phyloP scores from a whole-genome alignment of 2,113 vertebrate genomes.

The Alces alces region DNA sequence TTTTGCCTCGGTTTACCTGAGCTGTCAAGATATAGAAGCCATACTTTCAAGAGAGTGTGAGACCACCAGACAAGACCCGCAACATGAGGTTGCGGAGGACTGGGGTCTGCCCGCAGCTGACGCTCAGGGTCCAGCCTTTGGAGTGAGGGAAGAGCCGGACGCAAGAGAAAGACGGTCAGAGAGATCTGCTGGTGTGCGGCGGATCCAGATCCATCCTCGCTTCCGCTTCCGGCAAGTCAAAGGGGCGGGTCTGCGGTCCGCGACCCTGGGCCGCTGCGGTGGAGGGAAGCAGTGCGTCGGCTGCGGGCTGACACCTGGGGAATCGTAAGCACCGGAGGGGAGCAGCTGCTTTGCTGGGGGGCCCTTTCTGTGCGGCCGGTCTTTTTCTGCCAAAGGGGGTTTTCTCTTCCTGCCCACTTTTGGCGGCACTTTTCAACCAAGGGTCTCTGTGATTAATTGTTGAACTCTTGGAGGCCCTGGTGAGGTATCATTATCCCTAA shows the following conservation, averaged over 20 bases:
- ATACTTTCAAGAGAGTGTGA: not conserved
- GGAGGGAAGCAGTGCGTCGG: not conserved
- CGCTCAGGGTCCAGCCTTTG: not conserved
- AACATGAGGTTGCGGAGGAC: not conserved
- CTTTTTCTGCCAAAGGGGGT: not conserved
- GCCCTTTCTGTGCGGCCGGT: not conserved
- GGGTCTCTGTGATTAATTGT: not conserved
- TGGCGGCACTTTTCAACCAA: not conserved
- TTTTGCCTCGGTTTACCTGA: not conserved
- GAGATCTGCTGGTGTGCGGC: not conserved
- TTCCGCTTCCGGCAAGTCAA: too few species aligned
- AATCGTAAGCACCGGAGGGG: not conserved
- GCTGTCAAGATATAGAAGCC: not conserved
- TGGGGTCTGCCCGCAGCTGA: not conserved
- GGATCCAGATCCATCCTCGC: rapidly evolving
- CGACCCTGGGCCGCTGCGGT: rapidly evolving
- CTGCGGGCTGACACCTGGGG: rapidly evolving
- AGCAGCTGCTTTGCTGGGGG: not conserved
- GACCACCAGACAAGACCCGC: not conserved
- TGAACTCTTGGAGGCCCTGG: not conserved
- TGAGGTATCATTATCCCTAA: not conserved
- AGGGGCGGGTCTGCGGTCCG: not conserved
- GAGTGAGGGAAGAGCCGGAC: not conserved
- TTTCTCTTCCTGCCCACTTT: not conserved
- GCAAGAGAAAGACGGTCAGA: not conserved